phyloP scores from a whole-genome alignment of 2,797 vertebrate species.

The Prionace glauca region DNA sequence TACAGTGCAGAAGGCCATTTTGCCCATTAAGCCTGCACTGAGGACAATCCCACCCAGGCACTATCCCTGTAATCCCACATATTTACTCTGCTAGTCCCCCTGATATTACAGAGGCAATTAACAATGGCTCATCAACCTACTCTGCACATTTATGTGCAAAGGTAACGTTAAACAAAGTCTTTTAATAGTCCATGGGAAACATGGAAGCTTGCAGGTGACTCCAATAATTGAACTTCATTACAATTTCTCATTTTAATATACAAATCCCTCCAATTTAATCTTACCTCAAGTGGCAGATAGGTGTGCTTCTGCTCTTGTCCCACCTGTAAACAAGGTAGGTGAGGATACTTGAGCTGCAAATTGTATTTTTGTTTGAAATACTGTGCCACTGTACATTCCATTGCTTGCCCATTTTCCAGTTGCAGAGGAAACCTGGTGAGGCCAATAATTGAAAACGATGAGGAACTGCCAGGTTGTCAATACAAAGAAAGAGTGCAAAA shows the following conservation, averaged over 20 bases:
- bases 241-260: not conserved
- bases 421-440: conserved; percentile 85
- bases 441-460: not conserved
- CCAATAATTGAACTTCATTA: not conserved
- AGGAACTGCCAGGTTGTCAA: not conserved
- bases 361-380: conserved; percentile 99
- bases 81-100: too few relatives aligned
- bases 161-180: not conserved
- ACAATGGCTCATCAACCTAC: too few relatives aligned
- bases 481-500: not conserved
- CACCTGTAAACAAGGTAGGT: conserved; percentile 94
- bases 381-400: conserved; percentile 98
- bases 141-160: not conserved
- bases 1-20: too few relatives aligned
- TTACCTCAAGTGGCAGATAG: conserved; percentile 93
- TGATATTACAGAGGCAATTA: too few relatives aligned
- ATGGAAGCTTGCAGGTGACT: too few relatives aligned
- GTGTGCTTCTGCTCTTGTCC: conserved; percentile 98
- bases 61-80: too few relatives aligned
- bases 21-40: too few relatives aligned
- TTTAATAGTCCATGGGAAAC: not conserved
- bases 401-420: conserved; percentile 95
- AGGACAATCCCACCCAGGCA: too few relatives aligned
- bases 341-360: conserved; percentile 92
- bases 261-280: conserved; percentile 36